Conservation (phyloP, 2,797 vertebrate species). For the Valencia hispanica region DNA sequence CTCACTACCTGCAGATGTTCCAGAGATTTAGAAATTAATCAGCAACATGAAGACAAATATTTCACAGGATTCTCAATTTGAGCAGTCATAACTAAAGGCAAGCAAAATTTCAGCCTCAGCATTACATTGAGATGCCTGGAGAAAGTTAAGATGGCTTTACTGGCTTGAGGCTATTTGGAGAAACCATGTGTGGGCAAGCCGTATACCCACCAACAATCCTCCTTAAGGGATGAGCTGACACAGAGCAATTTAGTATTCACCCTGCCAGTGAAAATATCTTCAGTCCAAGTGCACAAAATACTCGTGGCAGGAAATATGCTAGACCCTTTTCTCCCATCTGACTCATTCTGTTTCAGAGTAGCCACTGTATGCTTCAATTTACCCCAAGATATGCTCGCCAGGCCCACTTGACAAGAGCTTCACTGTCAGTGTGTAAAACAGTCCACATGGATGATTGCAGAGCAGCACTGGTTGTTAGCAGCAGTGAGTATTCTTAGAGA, state of each 20-base stretch:
- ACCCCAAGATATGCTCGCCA: constrained; percentile 64
- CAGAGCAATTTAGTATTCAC: constrained; percentile 76
- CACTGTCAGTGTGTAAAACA: constrained; percentile 68
- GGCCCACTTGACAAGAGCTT: constrained; percentile 58
- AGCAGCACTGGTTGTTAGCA: constrained; percentile 55
- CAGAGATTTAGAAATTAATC: constrained; percentile 66
- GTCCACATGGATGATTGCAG: constrained; percentile 67
- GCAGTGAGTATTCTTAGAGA: constrained; percentile 37
- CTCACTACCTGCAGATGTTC: constrained; percentile 6
- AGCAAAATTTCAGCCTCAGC: constrained; percentile 45
- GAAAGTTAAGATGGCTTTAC: constrained; percentile 59
- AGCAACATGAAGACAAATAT: constrained; percentile 52
- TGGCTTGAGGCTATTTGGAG: constrained; percentile 66
- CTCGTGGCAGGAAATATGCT: constrained; percentile 66
- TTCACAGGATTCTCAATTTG: constrained; percentile 57
- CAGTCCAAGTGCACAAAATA: constrained; percentile 71
- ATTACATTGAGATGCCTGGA: constrained; percentile 42
- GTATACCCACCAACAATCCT: constrained; percentile 75
- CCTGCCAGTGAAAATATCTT: constrained; percentile 74
- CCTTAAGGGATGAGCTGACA: constrained; percentile 79
- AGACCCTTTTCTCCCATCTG: constrained; percentile 65
- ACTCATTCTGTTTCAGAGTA: constrained; percentile 74
- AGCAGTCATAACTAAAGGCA: constrained; percentile 53
- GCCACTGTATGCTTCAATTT: constrained; percentile 71
- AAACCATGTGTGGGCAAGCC: constrained; percentile 64